Evolutionary conservation across 1,140 invertebrate species (phyloP).

Genomic region (Phymastichus coffea): DNA sequence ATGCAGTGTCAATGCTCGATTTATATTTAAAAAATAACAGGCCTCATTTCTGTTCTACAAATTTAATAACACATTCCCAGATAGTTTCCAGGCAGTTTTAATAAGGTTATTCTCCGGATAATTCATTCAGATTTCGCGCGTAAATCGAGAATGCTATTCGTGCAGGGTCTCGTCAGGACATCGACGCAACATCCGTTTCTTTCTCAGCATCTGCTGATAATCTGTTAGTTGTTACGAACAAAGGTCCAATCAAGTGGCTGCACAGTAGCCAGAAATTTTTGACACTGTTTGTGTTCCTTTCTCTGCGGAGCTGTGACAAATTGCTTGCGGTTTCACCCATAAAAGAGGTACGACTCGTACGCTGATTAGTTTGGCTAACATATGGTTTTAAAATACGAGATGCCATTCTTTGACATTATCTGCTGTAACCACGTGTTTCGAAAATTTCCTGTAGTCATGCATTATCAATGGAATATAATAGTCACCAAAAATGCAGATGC

Average conservation of each 20-base stretch:
- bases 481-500: too few species aligned
- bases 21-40: not conserved
- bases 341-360: not conserved
- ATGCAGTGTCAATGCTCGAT: not conserved
- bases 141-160: too few species aligned
- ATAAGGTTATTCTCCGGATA: too few species aligned
- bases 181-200: not conserved
- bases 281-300: not conserved
- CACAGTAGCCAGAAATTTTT: not conserved
- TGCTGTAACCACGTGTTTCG: too few species aligned
- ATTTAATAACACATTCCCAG: too few species aligned
- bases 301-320: conserved; percentile 7
- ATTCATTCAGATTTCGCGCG: too few species aligned
- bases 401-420: not conserved
- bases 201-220: conserved; percentile 7
- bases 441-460: too few species aligned
- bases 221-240: not conserved
- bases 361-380: conserved; percentile 15
- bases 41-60: too few species aligned
- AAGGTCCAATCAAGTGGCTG: conserved; percentile 1
- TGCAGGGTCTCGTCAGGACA: too few species aligned
- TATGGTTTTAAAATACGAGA: conserved; percentile 8
- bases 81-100: too few species aligned
- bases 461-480: too few species aligned
- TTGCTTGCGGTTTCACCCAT: not conserved